These are phyloP conservation scores for Thaumetopoea pityocampa DNA, from an alignment of 1,140 invertebrate species.

Conservation along the genomic window DNA sequence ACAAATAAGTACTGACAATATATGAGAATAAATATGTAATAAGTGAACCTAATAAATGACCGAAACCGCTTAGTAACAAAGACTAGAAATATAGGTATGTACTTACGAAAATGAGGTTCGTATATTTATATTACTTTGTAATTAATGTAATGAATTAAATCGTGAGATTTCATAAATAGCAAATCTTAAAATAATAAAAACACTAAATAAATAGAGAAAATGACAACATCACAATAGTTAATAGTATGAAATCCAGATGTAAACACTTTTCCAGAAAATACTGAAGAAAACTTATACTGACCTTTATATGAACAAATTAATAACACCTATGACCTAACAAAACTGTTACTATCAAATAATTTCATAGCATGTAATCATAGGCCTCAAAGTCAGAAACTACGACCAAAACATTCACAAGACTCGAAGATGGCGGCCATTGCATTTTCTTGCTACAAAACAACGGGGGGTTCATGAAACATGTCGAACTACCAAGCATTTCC, in stretches of 20 bases:
- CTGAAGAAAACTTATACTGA: constrained; percentile 48
- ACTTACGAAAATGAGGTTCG: constrained; percentile 62
- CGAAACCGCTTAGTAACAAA: constrained; percentile 54
- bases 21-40: constrained; percentile 19
- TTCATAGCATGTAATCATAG: constrained; percentile 66
- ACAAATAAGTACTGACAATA: constrained; percentile 17
- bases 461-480: constrained; percentile 72
- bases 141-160: constrained; percentile 31
- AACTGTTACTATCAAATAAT: constrained; percentile 62
- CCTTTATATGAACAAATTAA: constrained; percentile 49
- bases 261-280: constrained; percentile 71
- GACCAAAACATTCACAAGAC: constrained; percentile 76
- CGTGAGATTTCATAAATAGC: constrained; percentile 11
- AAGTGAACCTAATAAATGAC: constrained; percentile 1
- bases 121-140: constrained; percentile 45
- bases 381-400: constrained; percentile 70
- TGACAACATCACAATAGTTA: constrained; percentile 63
- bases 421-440: constrained; percentile 76
- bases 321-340: constrained; percentile 55
- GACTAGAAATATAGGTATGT: constrained; percentile 51
- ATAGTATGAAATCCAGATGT: constrained; percentile 70
- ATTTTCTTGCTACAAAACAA: constrained; percentile 76
- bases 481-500: constrained; percentile 55
- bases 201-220: constrained; percentile 27
- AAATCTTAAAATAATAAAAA: constrained; percentile 10